Base-by-base conservation (phyloP, 2,888 invertebrate genomes). In the Drosophila lutescens region DNA sequence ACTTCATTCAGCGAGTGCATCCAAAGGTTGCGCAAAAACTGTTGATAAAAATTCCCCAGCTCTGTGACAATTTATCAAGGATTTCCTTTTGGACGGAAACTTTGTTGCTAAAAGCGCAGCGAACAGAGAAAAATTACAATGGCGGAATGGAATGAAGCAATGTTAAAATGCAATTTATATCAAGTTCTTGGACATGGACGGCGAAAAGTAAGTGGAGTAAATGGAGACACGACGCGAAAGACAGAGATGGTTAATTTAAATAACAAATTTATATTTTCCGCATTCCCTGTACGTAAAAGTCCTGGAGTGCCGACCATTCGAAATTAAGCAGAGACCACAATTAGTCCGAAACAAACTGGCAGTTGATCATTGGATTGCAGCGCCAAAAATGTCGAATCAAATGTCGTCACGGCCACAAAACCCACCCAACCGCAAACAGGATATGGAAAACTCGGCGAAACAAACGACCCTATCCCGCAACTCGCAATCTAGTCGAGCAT, bases 41-140 rank as follows among this genome's bases (percentile, higher is more conserved):
- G 40, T n/a, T 66, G 54, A 47, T 65, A 65, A 34, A 65, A 54
- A 54, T 46, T 65, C 66, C 17, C 26, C n/a, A 20, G 38, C 63
- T 50, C 43, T 69, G 53, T 60, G 60, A 69, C 49, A 60, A 70
- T 69, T 69, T 69, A 69, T 49, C 49, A 69, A 70, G 60, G 30
- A 69, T 54, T 53, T 57, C 34, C 13, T 53, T 53, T 65, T 63
- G n/a, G 51, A 38, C 13, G 17, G 10, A 44, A 54, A 66, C 66
- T 66, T 54, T 65, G 66, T 65, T 54, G 34, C 53, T 26, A 32
- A 26, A 50, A 32, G 65, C 63, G 20, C 43, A 40, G 12, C 23
- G 53, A 53, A 53, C 23, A 15, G 30, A 26, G 47, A 26, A 17
- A 49, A 43, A 63, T 61, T 41, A 32, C 62, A 36, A n/a, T 17